A percentile compares a stretch with the other conserved stretches of the same genome.
Evolutionary conservation across 2,888 invertebrate genomes (phyloP).

Genomic region (Drosophila eohydei): DNA sequence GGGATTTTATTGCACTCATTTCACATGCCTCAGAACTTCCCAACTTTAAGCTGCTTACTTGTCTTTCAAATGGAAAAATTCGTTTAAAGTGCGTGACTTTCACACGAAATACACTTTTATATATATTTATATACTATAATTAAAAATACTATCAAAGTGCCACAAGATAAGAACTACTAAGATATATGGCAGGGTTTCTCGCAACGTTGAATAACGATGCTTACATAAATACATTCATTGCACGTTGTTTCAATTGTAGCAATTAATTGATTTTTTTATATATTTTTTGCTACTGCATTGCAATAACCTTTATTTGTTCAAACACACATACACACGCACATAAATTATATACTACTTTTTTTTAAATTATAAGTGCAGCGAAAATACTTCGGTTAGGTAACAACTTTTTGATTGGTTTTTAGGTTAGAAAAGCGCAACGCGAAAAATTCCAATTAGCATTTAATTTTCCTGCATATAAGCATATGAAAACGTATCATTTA

Average conservation of each 20-base stretch:
- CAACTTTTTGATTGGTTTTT: slow-evolving; percentile 74
- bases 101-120: neutral
- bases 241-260: slow-evolving; percentile 21
- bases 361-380: slow-evolving; percentile 16
- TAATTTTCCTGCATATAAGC: slow-evolving; percentile 22
- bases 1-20: slow-evolving; percentile 23
- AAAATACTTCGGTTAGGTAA: slow-evolving; percentile 76
- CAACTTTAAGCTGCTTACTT: neutral
- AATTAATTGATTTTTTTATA: slow-evolving; percentile 4
- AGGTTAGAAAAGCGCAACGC: slow-evolving; percentile 78
- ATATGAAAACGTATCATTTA: slow-evolving; percentile 34
- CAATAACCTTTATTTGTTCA: slow-evolving; percentile 3
- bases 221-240: slow-evolving; percentile 44
- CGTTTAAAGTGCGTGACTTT: slow-evolving; percentile 3
- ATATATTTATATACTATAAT: slow-evolving; percentile 30
- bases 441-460: slow-evolving; percentile 48
- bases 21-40: neutral
- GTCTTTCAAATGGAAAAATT: slow-evolving; percentile 23
- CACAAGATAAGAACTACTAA: slow-evolving; percentile 50
- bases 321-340: slow-evolving; percentile 1
- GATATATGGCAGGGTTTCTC: slow-evolving; percentile 40
- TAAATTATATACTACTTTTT: slow-evolving; percentile 12
- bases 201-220: slow-evolving; percentile 50
- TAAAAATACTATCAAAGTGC: slow-evolving; percentile 43
- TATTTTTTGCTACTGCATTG: slow-evolving; percentile 6